Percentiles rank a stretch among this genome's conserved stretches.
Conservation (phyloP, 2,888 invertebrate genomes). For the Proisotoma minuta region DNA sequence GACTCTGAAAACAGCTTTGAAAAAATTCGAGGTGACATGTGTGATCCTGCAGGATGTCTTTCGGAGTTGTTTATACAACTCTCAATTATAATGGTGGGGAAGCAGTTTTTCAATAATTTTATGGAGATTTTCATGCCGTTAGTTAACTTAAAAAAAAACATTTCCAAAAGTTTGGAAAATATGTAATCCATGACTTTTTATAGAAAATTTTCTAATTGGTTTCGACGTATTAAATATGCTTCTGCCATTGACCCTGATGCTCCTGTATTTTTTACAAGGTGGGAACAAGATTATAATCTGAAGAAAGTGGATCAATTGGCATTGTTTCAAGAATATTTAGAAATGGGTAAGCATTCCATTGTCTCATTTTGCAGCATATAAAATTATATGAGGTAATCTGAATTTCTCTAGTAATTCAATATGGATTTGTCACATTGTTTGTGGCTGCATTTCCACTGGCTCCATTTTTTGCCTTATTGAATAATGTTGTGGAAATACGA, state of each 20-base stretch:
- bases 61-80: conserved; percentile 87
- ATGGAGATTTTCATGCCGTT: conserved; percentile 84
- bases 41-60: conserved; percentile 87
- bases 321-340: conserved; percentile 92
- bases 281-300: conserved; percentile 93
- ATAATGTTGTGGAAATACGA: conserved; percentile 91
- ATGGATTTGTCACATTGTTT: conserved; percentile 94
- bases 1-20: conserved; percentile 48
- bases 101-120: conserved; percentile 88
- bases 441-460: conserved; percentile 96
- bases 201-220: conserved; percentile 83
- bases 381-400: background rate
- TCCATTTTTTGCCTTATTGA: conserved; percentile 87
- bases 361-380: too few species aligned
- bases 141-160: too few species aligned
- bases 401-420: conserved; percentile 76
- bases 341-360: conserved; percentile 80
- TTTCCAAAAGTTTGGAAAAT: too few species aligned
- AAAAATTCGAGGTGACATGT: conserved; percentile 61
- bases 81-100: conserved; percentile 91
- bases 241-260: conserved; percentile 37
- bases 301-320: conserved; percentile 83
- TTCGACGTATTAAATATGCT: conserved; percentile 69
- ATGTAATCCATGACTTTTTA: too few species aligned
- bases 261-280: conserved; percentile 53